phyloP scores from a whole-genome alignment of 2,797 vertebrate genomes.

The Leptoclinus maculatus region DNA sequence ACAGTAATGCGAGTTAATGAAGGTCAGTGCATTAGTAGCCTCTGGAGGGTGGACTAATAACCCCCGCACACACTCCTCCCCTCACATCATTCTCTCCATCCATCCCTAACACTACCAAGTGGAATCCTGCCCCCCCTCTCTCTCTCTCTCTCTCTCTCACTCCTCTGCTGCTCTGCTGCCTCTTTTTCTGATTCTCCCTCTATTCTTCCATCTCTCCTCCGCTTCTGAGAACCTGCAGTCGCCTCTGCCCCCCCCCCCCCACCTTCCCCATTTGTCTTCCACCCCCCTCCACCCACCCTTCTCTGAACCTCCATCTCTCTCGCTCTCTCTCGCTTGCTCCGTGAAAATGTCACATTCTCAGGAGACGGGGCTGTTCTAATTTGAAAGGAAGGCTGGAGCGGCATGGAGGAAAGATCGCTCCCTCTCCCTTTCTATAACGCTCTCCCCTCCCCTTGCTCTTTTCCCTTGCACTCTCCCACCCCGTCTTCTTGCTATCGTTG shows the following conservation, averaged over 20 bases:
- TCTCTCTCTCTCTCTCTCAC: neutral
- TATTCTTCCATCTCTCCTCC: constrained; percentile 53
- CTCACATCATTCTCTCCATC: constrained; percentile 68
- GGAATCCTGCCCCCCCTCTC: constrained; percentile 29
- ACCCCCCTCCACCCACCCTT: constrained; percentile 8
- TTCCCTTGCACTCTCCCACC: constrained; percentile 25
- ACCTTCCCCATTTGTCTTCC: constrained; percentile 54
- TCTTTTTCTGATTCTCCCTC: constrained; percentile 22
- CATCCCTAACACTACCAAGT: constrained; percentile 61
- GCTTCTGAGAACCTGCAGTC: constrained; percentile 61
- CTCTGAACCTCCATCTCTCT: constrained; percentile 70
- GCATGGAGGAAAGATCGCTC: constrained; percentile 73
- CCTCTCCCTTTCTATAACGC: constrained; percentile 37
- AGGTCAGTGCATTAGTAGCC: constrained; percentile 83
- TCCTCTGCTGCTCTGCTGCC: constrained; percentile 8
- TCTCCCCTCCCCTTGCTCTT: constrained; percentile 22
- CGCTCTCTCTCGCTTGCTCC: constrained; percentile 58
- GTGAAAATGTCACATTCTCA: constrained; percentile 84
- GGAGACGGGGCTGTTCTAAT: constrained; percentile 81
- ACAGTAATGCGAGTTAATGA: constrained; percentile 81
- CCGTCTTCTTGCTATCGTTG: constrained; percentile 46
- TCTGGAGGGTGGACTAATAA: constrained; percentile 78
- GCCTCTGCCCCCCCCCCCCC: constrained; percentile 39
- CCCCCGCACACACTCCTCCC: constrained; percentile 56
- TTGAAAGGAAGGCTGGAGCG: constrained; percentile 83